Evolutionary conservation across 64 coral and sea anemone species (phyloP).

Genomic region (Trachythela sp.): DNA sequence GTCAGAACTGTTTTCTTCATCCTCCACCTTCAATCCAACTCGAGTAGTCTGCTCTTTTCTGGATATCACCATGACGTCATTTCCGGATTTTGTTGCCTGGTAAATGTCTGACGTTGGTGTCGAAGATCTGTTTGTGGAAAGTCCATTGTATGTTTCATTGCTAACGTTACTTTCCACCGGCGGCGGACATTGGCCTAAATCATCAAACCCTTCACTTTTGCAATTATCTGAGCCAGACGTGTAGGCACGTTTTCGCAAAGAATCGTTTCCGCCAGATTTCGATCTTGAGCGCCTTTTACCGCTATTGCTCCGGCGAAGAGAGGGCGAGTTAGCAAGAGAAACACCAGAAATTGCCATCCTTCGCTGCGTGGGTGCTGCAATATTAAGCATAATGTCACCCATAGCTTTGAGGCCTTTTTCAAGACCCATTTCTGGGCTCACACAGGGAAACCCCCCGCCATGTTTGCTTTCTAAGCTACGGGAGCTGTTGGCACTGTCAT

Average conservation of each 20-base stretch:
- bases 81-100: neutral
- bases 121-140: neutral
- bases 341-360: constrained; percentile 13
- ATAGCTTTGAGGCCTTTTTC: neutral
- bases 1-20: neutral
- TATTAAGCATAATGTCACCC: constrained; percentile 6
- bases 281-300: neutral
- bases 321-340: neutral
- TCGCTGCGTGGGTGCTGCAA: neutral
- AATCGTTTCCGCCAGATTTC: constrained; percentile 2
- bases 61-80: neutral
- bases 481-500: neutral
- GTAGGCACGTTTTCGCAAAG: neutral
- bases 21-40: neutral
- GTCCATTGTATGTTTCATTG: neutral
- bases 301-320: neutral
- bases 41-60: neutral
- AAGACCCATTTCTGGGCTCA: neutral
- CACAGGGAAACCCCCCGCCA: neutral
- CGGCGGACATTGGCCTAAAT: neutral
- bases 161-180: neutral
- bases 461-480: neutral
- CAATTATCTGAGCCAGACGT: neutral
- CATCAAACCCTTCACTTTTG: neutral
- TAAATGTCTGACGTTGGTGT: neutral